Evolutionary conservation across 1,140 invertebrate genomes (phyloP).

Genomic region (Drosophila nigrodunni): DNA sequence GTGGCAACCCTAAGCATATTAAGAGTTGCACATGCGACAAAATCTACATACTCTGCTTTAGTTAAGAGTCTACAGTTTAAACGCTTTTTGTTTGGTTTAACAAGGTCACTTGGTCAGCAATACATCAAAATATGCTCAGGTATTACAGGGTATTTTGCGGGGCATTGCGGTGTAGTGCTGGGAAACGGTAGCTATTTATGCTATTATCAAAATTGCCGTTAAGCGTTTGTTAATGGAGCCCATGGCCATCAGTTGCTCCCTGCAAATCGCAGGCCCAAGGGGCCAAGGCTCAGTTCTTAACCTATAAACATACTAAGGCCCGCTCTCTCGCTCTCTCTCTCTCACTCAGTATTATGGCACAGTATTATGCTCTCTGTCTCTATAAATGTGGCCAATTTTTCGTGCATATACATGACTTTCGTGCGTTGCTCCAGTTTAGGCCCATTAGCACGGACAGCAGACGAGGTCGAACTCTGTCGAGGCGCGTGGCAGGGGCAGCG

Average conservation of each 20-base stretch:
- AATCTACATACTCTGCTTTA: background rate
- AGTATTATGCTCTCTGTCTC: background rate
- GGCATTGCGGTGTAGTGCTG: background rate
- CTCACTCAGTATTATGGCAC: too few relatives aligned
- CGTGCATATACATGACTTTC: conserved; percentile 77
- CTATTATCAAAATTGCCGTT: conserved; percentile 73
- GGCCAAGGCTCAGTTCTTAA: conserved; percentile 80
- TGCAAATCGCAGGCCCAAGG: conserved; percentile 37
- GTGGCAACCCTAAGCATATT: conserved; percentile 55
- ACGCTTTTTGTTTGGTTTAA: conserved; percentile 15
- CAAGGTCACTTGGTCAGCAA: conserved; percentile 64
- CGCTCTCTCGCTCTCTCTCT: background rate
- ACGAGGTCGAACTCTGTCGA: background rate
- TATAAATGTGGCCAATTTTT: conserved; percentile 64
- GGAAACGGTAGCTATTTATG: conserved; percentile 46
- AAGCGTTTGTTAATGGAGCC: conserved; percentile 59
- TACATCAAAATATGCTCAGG: conserved; percentile 14
- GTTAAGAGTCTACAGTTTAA: background rate
- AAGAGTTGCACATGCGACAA: conserved; percentile 27
- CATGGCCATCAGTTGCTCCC: conserved; percentile 32
- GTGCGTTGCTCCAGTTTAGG: conserved; percentile 80
- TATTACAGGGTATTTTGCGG: background rate
- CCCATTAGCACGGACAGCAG: conserved; percentile 43
- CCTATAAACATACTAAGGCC: conserved; percentile 74
- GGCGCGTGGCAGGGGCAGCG: background rate